Evolutionary conservation across 2,888 invertebrate species (phyloP), one percentile per base, ranked within the genome.

Genomic region (Apamea crenata): DNA sequence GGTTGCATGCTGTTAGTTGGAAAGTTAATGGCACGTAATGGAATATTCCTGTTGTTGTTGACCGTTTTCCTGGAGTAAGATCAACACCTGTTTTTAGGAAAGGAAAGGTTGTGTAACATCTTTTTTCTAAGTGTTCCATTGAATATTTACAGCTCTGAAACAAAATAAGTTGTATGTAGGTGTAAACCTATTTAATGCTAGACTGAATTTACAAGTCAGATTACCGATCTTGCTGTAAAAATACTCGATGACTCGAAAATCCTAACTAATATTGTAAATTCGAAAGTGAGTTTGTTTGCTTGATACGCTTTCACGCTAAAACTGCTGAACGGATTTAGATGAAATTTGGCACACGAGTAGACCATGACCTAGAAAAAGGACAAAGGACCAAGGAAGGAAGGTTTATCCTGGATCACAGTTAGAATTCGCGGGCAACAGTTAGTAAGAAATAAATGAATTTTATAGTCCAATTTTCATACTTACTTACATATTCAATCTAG

Each of bases 1-100:
- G 82, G 82, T 76, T 80, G 81, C 88, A 86, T 79, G 86, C 67
- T 83, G 78, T 59, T 88, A 82, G 82, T 75, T 74, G 77, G 72
- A 65, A 59, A 85, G 73, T 83, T 82, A 83, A 88, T 87, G 80
- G 75, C 21, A 67, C 40, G 16, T 84, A 78, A 84, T 85, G 86
- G 86, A 86, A 68, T 77, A 77, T 47, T 59, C 75, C 53, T 86
- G 83, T 83, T 80, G 65, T 75, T 61, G 18, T 44, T 32, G 5
- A 3, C 44, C 63, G 32, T 40, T 69, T 72, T 53, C 59, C 40
- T 32, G 40, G 56, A 50, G 21, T 29, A 63, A 76, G 21, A 74
- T n/a, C 50, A 29, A 82, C 79, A 80, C 50, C 65, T 83, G 73
- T 73, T 73, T 67, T 82, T 67, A 4, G 44, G 25, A 44, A 47